These are phyloP conservation scores for Stegodyphus mimosarum DNA, from an alignment of 1,140 invertebrate species.

Conservation along the genomic window DNA sequence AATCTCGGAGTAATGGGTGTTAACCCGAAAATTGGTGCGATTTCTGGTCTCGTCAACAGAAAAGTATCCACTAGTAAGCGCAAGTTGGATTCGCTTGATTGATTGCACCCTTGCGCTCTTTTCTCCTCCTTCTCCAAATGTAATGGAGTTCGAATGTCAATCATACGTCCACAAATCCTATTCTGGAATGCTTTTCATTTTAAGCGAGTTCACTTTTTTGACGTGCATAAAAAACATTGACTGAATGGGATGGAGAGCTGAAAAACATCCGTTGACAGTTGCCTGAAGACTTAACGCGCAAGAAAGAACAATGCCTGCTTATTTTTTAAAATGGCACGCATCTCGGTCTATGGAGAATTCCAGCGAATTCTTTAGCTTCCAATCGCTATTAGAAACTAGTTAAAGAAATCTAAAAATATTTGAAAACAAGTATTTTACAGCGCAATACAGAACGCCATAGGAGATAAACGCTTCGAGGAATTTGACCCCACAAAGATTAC, in stretches of 20 bases:
- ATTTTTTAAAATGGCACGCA: slow-evolving; percentile 14
- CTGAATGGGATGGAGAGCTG: not conserved
- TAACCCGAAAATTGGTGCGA: slow-evolving; percentile 58
- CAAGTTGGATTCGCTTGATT: slow-evolving; percentile 35
- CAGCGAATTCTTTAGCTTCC: too few species aligned
- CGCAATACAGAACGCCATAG: too few species aligned
- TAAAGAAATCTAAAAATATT: too few species aligned
- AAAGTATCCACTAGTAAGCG: slow-evolving; percentile 13
- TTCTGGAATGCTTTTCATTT: slow-evolving; percentile 53
- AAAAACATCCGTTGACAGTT: slow-evolving; percentile 43
- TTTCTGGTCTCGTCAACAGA: slow-evolving; percentile 34
- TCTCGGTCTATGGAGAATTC: too few species aligned
- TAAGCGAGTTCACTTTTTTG: slow-evolving; percentile 28
- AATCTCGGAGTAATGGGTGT: slow-evolving; percentile 56
- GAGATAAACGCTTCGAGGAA: too few species aligned
- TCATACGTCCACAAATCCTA: slow-evolving; percentile 47
- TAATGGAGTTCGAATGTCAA: slow-evolving; percentile 51
- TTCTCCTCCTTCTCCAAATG: slow-evolving; percentile 12
- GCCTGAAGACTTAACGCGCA: slow-evolving; percentile 29
- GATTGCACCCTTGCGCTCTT: slow-evolving; percentile 31
- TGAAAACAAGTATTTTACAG: too few species aligned
- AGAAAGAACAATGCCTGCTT: slow-evolving; percentile 31
- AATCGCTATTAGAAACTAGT: too few species aligned
- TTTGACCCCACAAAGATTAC: too few species aligned
- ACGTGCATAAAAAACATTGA: slow-evolving; percentile 21